phyloP scores from a whole-genome alignment of 2,113 vertebrate species.

The Fulmarus glacialis region DNA sequence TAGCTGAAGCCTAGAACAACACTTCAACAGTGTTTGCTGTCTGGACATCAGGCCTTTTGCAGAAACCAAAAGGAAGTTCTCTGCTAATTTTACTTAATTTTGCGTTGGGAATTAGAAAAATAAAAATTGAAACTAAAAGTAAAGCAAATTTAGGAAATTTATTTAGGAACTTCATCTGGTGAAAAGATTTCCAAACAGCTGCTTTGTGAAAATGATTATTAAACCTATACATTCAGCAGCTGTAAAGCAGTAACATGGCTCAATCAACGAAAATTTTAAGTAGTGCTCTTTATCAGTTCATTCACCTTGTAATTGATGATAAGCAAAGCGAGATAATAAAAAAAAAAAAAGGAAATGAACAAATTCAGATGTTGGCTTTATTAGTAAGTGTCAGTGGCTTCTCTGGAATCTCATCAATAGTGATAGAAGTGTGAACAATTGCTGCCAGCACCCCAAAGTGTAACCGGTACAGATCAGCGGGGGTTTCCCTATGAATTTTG shows the following conservation, averaged over 20 bases:
- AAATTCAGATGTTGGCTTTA: neutral
- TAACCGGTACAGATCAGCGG: too few species aligned
- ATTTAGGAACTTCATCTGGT: neutral
- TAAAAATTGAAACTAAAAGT: neutral
- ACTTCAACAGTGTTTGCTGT: neutral
- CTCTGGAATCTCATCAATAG: neutral
- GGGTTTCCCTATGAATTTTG: neutral
- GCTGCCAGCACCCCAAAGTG: neutral
- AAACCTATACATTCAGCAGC: neutral
- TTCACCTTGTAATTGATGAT: neutral
- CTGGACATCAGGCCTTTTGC: neutral
- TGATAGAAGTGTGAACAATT: neutral
- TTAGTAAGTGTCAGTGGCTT: neutral
- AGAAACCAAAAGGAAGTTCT: neutral
- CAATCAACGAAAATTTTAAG: neutral
- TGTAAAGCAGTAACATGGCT: neutral
- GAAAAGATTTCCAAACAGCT: neutral
- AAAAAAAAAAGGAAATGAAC: neutral
- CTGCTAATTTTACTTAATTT: neutral
- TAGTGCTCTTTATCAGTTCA: neutral
- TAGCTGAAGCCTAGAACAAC: neutral
- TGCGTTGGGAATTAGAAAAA: neutral
- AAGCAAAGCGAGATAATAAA: neutral
- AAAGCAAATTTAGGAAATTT: neutral
- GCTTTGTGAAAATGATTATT: neutral